These are phyloP conservation scores for Melipona beecheii DNA, from an alignment of 2,888 invertebrate species.

Conservation along the genomic window DNA sequence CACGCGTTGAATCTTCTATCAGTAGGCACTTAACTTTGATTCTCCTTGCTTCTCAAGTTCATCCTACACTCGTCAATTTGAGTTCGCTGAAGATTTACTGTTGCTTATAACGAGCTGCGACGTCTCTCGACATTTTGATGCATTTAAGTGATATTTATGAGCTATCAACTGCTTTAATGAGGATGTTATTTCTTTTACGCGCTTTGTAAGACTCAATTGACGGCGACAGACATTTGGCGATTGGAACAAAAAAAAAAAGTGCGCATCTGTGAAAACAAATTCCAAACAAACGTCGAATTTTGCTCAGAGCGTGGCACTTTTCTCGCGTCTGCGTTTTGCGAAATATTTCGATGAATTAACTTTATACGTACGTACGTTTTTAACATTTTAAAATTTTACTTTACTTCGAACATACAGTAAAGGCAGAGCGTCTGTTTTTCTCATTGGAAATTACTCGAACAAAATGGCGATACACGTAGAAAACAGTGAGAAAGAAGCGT, in stretches of 20 bases:
- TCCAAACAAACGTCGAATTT: too few species aligned
- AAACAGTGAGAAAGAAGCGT: neutral
- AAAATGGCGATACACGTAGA: conserved; percentile 8
- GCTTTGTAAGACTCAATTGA: conserved; percentile 1
- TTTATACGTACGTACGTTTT: too few species aligned
- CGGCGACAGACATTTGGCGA: neutral
- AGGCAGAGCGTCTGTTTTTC: neutral
- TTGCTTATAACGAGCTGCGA: conserved; percentile 73
- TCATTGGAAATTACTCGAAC: neutral
- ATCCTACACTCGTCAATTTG: conserved; percentile 72
- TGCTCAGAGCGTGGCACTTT: too few species aligned
- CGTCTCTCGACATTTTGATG: conserved; percentile 67
- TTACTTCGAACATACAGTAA: too few species aligned
- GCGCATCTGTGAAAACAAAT: neutral
- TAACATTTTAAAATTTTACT: too few species aligned
- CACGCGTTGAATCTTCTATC: neutral
- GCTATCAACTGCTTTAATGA: conserved; percentile 70
- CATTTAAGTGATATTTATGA: conserved; percentile 79
- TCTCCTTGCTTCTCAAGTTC: conserved; percentile 62
- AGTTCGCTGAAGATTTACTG: conserved; percentile 72
- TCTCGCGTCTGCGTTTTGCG: too few species aligned
- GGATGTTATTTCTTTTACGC: conserved; percentile 66
- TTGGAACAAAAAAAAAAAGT: conserved; percentile 13
- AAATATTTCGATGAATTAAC: too few species aligned
- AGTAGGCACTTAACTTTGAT: conserved; percentile 5